A percentile compares a stretch with the other conserved stretches of the same genome.
These are phyloP conservation scores for Sus scrofa DNA, from an alignment of 2,113 vertebrate species.

Conservation along the genomic window DNA sequence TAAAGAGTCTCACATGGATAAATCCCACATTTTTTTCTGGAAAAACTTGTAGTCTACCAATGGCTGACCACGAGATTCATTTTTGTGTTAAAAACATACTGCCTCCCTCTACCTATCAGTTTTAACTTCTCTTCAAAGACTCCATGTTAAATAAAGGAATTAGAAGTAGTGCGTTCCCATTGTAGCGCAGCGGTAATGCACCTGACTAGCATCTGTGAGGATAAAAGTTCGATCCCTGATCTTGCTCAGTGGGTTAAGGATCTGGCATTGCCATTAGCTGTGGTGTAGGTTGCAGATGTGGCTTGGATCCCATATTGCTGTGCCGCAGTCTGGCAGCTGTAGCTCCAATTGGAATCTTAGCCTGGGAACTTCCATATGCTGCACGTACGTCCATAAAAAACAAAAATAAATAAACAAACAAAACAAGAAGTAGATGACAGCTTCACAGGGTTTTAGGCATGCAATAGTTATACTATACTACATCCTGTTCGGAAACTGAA, in stretches of 20 bases:
- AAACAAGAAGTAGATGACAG: neutral
- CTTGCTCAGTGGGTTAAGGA: too few relatives aligned
- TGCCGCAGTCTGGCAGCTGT: too few relatives aligned
- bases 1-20: conserved; percentile 9
- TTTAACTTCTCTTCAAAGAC: conserved; percentile 56
- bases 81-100: neutral
- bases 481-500: neutral
- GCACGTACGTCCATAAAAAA: too few relatives aligned
- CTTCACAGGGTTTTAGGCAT: neutral
- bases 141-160: conserved; percentile 41
- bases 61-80: neutral
- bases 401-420: too few relatives aligned
- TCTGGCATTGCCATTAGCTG: too few relatives aligned
- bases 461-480: neutral
- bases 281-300: too few relatives aligned
- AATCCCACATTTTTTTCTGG: neutral
- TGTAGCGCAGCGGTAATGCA: too few relatives aligned
- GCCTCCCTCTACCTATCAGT: neutral
- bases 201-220: too few relatives aligned
- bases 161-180: neutral
- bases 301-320: too few relatives aligned
- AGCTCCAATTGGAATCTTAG: too few relatives aligned
- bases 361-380: too few relatives aligned
- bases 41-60: conserved; percentile 17
- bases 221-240: too few relatives aligned